Conservation (phyloP, 2,888 invertebrate genomes). For the Amphimallon solstitiale region DNA sequence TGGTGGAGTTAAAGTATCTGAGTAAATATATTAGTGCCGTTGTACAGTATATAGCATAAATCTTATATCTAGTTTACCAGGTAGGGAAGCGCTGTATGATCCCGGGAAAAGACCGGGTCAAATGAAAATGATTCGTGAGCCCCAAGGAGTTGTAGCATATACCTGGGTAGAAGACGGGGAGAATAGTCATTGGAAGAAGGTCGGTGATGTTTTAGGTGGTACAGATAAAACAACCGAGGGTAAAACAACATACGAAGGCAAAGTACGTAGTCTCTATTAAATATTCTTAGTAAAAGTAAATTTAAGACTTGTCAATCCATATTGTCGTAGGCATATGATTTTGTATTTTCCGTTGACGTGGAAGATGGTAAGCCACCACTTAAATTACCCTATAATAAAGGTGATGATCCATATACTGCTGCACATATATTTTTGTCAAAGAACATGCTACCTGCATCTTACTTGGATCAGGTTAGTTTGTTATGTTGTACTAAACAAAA, state of each 20-base stretch:
- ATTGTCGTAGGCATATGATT: constrained; percentile 81
- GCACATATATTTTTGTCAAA: constrained; percentile 91
- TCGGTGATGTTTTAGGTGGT: constrained; percentile 91
- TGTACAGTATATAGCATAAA: constrained; percentile 16
- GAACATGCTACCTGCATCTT: constrained; percentile 84
- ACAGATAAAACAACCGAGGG: constrained; percentile 72
- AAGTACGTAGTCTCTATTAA: constrained; percentile 64
- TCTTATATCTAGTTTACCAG: constrained; percentile 74
- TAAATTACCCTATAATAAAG: constrained; percentile 90
- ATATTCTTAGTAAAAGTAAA: background rate
- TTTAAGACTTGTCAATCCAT: background rate
- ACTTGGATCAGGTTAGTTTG: constrained; percentile 76
- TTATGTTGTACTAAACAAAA: background rate
- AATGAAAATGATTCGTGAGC: constrained; percentile 83
- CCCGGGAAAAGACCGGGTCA: constrained; percentile 87
- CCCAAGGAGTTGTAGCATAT: constrained; percentile 80
- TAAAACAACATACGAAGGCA: constrained; percentile 84
- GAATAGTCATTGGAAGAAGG: constrained; percentile 76
- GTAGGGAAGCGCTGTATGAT: constrained; percentile 77
- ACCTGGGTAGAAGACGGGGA: constrained; percentile 76
- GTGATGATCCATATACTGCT: constrained; percentile 91
- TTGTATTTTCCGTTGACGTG: constrained; percentile 94
- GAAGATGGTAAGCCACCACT: constrained; percentile 89
- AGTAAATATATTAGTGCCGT: constrained; percentile 65
- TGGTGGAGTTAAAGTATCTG: constrained; percentile 86